phyloP scores from a whole-genome alignment of 2,888 invertebrate genomes.

The Trimorus sp. region DNA sequence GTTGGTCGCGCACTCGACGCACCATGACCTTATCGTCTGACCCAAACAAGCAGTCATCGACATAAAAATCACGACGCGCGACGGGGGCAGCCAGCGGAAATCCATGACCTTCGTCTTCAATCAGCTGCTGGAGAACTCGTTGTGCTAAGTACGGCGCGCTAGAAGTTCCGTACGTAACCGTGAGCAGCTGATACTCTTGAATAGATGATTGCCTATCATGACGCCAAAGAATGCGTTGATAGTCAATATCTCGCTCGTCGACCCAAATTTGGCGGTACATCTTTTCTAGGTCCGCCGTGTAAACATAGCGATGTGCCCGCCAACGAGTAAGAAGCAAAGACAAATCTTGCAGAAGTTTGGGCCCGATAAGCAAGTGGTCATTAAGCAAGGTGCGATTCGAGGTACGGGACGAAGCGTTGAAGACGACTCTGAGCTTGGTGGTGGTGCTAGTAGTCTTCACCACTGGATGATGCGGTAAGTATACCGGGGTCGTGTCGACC shows the following conservation, averaged over 20 bases:
- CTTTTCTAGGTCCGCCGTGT: neutral
- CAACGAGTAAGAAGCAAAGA: neutral
- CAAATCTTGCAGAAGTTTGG: neutral
- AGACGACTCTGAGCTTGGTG: slow-evolving; percentile 1
- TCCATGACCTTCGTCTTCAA: neutral
- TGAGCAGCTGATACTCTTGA: neutral
- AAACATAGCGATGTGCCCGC: neutral
- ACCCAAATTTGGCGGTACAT: slow-evolving; percentile 1
- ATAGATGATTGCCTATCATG: neutral
- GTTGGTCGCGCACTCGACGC: no score
- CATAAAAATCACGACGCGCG: neutral
- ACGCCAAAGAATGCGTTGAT: neutral
- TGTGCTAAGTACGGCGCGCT: neutral
- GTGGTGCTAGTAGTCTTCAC: neutral
- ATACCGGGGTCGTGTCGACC: neutral
- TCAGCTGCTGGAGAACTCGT: neutral
- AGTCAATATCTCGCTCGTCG: neutral
- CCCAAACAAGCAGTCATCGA: neutral
- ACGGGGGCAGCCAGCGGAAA: neutral
- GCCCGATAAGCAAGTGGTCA: neutral
- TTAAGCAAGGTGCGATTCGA: neutral
- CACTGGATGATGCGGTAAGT: slow-evolving; percentile 4
- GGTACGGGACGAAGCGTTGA: neutral
- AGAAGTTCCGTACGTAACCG: neutral
- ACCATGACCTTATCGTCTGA: no score